Evolutionary conservation across 2,113 vertebrate genomes (phyloP).

Genomic region (Parus major): DNA sequence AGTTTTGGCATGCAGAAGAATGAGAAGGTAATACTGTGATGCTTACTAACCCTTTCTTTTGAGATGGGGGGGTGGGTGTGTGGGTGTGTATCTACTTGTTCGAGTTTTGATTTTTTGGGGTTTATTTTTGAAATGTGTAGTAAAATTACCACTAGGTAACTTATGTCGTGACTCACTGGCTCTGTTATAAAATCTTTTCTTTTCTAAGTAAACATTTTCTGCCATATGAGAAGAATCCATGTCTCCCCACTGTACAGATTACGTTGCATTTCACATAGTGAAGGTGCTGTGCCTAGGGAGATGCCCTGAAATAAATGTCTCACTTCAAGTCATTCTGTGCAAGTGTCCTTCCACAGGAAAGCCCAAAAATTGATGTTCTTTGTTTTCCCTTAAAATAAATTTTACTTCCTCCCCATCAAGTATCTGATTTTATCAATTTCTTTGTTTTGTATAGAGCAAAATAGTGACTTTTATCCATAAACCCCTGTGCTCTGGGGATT

Average conservation of each 20-base stretch:
- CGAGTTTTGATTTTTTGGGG: not conserved
- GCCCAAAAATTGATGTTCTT: not conserved
- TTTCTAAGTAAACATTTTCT: not conserved
- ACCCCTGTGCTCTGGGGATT: not conserved
- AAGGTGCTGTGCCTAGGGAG: not conserved
- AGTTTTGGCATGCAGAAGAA: not conserved
- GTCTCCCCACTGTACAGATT: accelerated
- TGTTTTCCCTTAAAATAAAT: not conserved
- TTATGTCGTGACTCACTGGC: not conserved
- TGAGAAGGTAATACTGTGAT: not conserved
- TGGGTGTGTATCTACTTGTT: not conserved
- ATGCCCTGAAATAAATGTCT: not conserved
- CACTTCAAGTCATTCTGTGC: not conserved
- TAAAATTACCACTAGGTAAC: not conserved
- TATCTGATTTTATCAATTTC: not conserved
- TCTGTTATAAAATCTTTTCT: not conserved
- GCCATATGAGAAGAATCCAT: not conserved
- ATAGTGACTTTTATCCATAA: not conserved
- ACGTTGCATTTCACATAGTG: not conserved
- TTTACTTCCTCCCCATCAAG: not conserved
- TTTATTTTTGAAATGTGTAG: not conserved
- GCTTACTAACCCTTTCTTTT: not conserved
- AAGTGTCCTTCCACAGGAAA: not conserved
- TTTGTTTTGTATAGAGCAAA: not conserved
- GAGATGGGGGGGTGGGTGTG: not conserved